These are phyloP conservation scores for Rhegmatorhina hoffmannsi DNA, from an alignment of 2,113 vertebrate genomes.

Conservation along the genomic window DNA sequence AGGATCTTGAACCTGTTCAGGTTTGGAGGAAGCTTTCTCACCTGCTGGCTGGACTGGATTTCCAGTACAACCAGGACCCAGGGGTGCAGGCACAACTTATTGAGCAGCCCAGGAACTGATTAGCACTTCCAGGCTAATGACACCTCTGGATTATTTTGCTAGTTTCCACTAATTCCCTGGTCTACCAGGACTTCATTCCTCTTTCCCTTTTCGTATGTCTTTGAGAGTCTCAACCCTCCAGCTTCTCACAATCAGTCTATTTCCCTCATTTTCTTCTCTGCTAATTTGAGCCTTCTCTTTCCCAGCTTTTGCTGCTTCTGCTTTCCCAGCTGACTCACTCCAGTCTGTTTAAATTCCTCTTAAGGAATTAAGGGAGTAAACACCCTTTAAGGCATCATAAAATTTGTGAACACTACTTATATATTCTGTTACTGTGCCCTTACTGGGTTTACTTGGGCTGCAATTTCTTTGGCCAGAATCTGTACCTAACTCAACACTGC, in stretches of 20 bases:
- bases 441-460: neutral
- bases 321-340: neutral
- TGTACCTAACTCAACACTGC: neutral
- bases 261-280: neutral
- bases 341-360: neutral
- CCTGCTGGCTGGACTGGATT: neutral
- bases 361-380: neutral
- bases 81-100: fast-evolving
- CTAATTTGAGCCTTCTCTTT: neutral
- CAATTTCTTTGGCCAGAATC: neutral
- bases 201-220: neutral
- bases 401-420: neutral
- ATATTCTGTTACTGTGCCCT: neutral
- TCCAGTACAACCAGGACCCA: neutral
- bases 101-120: neutral
- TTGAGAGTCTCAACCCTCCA: neutral
- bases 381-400: neutral
- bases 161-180: neutral
- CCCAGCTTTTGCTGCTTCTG: neutral
- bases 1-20: neutral
- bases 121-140: neutral
- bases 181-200: neutral
- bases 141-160: neutral
- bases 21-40: neutral
- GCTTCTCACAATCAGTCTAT: neutral